These are phyloP conservation scores for Choristoneura rosaceana DNA, from an alignment of 2,888 invertebrate genomes.

Conservation along the genomic window DNA sequence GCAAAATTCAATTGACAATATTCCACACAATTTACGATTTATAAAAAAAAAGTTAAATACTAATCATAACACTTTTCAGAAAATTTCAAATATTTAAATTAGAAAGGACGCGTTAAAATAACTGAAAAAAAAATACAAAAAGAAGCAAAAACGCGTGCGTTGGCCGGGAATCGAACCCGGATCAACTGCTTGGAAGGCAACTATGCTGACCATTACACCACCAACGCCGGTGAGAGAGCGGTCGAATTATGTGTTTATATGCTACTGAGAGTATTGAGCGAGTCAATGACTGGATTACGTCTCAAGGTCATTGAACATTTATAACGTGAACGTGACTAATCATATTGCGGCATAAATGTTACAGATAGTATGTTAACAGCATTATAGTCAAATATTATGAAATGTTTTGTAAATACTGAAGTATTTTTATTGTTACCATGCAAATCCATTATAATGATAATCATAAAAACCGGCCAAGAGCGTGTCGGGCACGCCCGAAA, in stretches of 20 bases:
- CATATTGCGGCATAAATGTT: conserved; percentile 1
- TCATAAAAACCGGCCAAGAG: no score
- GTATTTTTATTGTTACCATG: no score
- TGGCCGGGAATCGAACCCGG: conserved; percentile 86
- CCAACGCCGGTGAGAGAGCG: conserved; percentile 63
- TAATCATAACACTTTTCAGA: no score
- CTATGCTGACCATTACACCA: conserved; percentile 87
- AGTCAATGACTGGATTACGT: conserved; percentile 17
- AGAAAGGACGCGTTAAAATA: not conserved
- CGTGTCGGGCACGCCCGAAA: no score
- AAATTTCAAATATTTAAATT: no score
- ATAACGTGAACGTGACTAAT: conserved; percentile 6
- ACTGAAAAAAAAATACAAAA: conserved; percentile 21
- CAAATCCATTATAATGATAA: no score
- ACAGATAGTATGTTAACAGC: not conserved
- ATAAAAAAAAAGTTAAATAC: no score
- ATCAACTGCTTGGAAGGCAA: conserved; percentile 87
- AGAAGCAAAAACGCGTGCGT: conserved; percentile 71
- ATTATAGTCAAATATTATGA: no score
- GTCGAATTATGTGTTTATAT: conserved; percentile 47
- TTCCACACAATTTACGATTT: no score
- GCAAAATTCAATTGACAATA: no score
- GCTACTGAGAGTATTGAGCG: conserved; percentile 13
- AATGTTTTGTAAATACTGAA: no score
- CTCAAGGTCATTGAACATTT: conserved; percentile 33